phyloP scores from a whole-genome alignment of 2,797 vertebrate species.

The Yasuhikotakia modesta region DNA sequence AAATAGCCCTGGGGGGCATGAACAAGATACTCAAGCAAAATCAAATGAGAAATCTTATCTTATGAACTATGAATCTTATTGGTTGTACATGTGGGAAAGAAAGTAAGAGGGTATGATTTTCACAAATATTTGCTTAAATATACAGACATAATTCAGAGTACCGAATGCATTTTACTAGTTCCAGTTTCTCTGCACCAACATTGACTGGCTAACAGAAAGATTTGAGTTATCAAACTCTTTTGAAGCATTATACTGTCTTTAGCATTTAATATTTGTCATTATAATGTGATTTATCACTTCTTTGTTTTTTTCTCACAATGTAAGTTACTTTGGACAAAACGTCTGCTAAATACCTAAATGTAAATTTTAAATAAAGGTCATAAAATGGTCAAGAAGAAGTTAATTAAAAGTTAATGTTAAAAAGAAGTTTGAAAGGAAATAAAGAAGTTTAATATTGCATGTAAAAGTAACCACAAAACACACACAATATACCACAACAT shows the following conservation, averaged over 20 bases:
- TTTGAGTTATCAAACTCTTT: background rate
- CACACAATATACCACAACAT: background rate
- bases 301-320: no score
- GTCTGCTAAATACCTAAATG: no score
- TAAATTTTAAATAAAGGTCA: no score
- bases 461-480: background rate
- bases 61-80: constrained; percentile 15
- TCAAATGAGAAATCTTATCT: constrained; percentile 14
- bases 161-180: background rate
- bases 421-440: no score
- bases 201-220: background rate
- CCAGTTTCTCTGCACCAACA: background rate
- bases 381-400: no score
- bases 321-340: no score
- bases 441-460: no score
- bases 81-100: background rate
- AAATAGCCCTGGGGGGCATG: constrained; percentile 21
- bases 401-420: no score
- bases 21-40: constrained; percentile 36
- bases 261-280: no score
- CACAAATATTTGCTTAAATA: background rate
- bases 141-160: background rate
- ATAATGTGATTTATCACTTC: no score
- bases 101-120: constrained; percentile 1
- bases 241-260: background rate